Percentiles rank a stretch among this genome's conserved stretches.
These are phyloP conservation scores for Cygnus buccinator DNA, from an alignment of 2,113 vertebrate genomes.

Conservation along the genomic window DNA sequence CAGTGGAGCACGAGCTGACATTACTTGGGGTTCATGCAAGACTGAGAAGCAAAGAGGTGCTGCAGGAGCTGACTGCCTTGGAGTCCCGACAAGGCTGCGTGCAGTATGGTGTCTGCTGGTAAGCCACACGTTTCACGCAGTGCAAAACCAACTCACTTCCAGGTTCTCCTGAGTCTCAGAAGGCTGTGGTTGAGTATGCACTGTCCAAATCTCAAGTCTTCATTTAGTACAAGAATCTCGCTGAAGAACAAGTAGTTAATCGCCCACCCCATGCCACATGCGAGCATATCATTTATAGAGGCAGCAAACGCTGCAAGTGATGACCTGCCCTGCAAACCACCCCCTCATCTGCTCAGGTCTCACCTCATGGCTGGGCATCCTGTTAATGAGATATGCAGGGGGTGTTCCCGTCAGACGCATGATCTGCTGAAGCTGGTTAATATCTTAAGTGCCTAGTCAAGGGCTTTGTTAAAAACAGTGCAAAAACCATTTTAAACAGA, in stretches of 20 bases:
- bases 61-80: not conserved
- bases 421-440: constrained; percentile 99
- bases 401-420: constrained; percentile 99
- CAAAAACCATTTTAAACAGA: constrained; percentile 67
- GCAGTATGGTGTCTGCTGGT: not conserved
- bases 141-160: not conserved
- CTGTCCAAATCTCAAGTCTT: not conserved
- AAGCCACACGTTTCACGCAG: not conserved
- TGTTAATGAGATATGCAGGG: constrained; percentile 97
- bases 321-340: constrained; percentile 29
- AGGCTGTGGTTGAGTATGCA: accelerated
- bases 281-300: not conserved
- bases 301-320: not conserved
- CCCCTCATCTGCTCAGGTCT: constrained; percentile 74
- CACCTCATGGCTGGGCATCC: constrained; percentile 99
- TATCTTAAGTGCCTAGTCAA: constrained; percentile 96
- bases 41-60: not conserved
- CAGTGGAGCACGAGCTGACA: not conserved
- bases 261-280: constrained; percentile 51
- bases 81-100: not conserved
- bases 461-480: constrained; percentile 86
- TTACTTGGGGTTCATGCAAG: not conserved
- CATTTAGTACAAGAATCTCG: not conserved
- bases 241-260: not conserved
- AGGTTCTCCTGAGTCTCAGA: not conserved